Evolutionary conservation across 2,113 vertebrate genomes (phyloP).

Genomic region (Chlamydotis undulata): DNA sequence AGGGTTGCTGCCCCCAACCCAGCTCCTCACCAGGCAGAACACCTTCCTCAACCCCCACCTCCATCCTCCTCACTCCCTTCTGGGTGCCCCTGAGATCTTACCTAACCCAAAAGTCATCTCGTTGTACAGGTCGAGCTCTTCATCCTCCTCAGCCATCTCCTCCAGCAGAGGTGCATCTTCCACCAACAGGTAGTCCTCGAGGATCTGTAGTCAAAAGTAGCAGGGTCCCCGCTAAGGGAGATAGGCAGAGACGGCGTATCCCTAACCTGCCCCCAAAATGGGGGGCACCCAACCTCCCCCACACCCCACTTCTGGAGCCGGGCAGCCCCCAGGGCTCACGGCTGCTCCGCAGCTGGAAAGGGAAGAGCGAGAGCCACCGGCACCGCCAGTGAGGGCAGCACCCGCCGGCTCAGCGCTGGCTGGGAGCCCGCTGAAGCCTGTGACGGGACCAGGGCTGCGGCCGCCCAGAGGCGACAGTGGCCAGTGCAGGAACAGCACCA

Average conservation of each 20-base stretch:
- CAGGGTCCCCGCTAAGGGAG: not conserved
- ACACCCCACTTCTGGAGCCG: rapidly evolving
- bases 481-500: not conserved
- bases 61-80: rapidly evolving
- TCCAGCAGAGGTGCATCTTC: conserved; percentile 79
- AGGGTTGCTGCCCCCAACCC: not conserved
- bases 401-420: not conserved
- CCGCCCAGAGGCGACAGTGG: rapidly evolving
- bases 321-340: not conserved
- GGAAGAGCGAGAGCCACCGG: not conserved
- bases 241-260: not conserved
- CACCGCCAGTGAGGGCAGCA: not conserved
- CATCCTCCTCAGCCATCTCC: conserved; percentile 86
- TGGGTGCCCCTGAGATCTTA: not conserved
- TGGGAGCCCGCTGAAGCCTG: not conserved
- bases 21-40: not conserved
- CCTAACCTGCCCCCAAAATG: not conserved
- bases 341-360: not conserved
- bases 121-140: conserved; percentile 85
- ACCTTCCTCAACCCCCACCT: not conserved
- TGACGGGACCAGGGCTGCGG: rapidly evolving
- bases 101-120: conserved; percentile 87
- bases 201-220: conserved; percentile 61
- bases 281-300: not conserved
- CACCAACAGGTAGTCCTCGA: conserved; percentile 76